Evolutionary conservation across 2,797 vertebrate species (phyloP).

Genomic region (Leucoraja ocellata): DNA sequence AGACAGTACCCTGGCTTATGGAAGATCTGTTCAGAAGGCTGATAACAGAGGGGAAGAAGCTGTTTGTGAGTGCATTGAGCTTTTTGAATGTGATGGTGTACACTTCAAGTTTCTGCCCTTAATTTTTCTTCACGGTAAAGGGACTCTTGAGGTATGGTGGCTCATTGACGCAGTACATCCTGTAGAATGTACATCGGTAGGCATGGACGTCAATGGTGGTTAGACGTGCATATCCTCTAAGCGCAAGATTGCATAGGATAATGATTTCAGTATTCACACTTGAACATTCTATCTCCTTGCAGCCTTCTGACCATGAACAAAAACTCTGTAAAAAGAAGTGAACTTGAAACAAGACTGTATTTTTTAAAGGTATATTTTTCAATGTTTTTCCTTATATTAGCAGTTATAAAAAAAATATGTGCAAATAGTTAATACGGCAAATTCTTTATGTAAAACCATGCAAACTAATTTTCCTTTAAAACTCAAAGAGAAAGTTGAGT

Average conservation of each 20-base stretch:
- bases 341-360: constrained; percentile 77
- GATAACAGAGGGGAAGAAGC: no score
- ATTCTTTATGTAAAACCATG: not conserved
- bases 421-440: not conserved
- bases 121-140: not conserved
- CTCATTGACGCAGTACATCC: not conserved
- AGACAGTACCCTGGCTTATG: no score
- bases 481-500: not conserved
- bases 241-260: not conserved
- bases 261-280: not conserved
- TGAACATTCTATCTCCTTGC: constrained; percentile 42
- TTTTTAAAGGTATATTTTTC: constrained; percentile 68
- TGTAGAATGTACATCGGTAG: not conserved
- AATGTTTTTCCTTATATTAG: not conserved
- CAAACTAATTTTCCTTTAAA: not conserved
- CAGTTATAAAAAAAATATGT: not conserved
- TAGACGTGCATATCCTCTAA: not conserved
- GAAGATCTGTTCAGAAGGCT: no score
- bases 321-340: constrained; percentile 70
- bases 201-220: not conserved
- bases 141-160: not conserved
- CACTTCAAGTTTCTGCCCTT: not conserved
- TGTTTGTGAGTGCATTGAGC: no score
- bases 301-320: constrained; percentile 82
- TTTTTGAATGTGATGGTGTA: not conserved